Percentiles rank a stretch among this genome's conserved stretches.
These are phyloP conservation scores for Drosophila anceps DNA, from an alignment of 2,888 invertebrate species.

Conservation along the genomic window DNA sequence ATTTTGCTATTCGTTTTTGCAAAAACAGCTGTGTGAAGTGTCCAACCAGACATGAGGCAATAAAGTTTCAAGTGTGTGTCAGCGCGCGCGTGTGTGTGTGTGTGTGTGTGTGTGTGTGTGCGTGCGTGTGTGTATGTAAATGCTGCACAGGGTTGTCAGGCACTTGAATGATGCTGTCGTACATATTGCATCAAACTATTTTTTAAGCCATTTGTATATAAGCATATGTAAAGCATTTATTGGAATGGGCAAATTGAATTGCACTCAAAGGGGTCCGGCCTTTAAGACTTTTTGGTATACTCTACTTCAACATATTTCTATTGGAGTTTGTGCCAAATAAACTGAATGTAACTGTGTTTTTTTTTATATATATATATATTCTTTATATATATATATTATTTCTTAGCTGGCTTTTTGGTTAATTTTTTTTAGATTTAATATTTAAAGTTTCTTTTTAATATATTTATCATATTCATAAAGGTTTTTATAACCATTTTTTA, in stretches of 20 bases:
- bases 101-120: constrained; percentile 26
- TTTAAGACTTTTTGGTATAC: not conserved
- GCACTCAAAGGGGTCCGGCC: not conserved
- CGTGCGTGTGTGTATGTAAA: constrained; percentile 4
- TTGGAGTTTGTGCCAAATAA: not conserved
- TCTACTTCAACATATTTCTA: constrained; percentile 6
- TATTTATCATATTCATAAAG: no score
- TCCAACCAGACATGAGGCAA: constrained; percentile 56
- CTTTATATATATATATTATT: no score
- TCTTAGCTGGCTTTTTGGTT: no score
- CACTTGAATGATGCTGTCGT: constrained; percentile 43
- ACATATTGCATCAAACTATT: constrained; percentile 34
- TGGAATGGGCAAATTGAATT: constrained; percentile 11
- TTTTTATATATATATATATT: no score
- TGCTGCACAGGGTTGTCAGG: constrained; percentile 36
- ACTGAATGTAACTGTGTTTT: not conserved
- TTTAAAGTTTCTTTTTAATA: no score
- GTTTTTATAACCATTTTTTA: no score
- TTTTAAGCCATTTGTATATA: constrained; percentile 7
- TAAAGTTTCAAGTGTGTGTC: constrained; percentile 57
- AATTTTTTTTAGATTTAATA: no score
- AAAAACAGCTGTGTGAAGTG: constrained; percentile 64
- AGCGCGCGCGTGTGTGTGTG: constrained; percentile 7
- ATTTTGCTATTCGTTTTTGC: constrained; percentile 38
- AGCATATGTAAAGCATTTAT: not conserved